Evolutionary conservation across 2,797 vertebrate genomes (phyloP).

Genomic region (Siniperca obscura): DNA sequence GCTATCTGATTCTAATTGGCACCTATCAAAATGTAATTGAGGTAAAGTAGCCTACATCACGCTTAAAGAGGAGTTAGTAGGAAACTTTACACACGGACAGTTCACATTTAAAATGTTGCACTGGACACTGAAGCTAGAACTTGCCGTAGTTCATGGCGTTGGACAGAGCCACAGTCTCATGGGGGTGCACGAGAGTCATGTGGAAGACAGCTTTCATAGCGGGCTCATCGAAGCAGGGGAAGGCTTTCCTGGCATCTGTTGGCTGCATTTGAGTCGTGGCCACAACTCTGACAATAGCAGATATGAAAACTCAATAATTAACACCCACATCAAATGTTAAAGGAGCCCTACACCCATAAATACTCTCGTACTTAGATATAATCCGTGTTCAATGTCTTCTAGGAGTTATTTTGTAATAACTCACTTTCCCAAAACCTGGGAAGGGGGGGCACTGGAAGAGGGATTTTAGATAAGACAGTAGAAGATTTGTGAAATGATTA

Average conservation of each 20-base stretch:
- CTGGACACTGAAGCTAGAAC: conserved; percentile 35
- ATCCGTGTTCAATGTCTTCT: not conserved
- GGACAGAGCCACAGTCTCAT: conserved; percentile 81
- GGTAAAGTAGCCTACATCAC: not conserved
- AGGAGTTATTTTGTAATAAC: not conserved
- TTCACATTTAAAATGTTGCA: not conserved
- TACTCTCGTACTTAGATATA: not conserved
- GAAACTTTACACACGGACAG: not conserved
- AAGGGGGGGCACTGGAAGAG: too few relatives aligned
- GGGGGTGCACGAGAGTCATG: conserved; percentile 86
- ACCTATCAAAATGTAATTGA: not conserved
- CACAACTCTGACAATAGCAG: conserved; percentile 83
- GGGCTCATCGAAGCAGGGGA: conserved; percentile 96
- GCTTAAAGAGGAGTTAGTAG: not conserved
- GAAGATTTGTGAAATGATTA: not conserved
- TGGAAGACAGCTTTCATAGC: conserved; percentile 93
- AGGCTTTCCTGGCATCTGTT: conserved; percentile 91
- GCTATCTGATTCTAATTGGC: not conserved
- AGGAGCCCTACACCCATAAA: not conserved
- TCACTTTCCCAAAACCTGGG: not conserved
- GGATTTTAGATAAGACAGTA: too few relatives aligned
- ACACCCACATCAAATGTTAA: not conserved
- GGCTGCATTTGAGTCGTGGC: conserved; percentile 96
- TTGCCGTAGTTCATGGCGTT: conserved; percentile 86
- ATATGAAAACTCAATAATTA: not conserved